Percentiles rank a stretch among this genome's conserved stretches.
Conservation (phyloP, 1,140 invertebrate species). For the Hyles vespertilio region DNA sequence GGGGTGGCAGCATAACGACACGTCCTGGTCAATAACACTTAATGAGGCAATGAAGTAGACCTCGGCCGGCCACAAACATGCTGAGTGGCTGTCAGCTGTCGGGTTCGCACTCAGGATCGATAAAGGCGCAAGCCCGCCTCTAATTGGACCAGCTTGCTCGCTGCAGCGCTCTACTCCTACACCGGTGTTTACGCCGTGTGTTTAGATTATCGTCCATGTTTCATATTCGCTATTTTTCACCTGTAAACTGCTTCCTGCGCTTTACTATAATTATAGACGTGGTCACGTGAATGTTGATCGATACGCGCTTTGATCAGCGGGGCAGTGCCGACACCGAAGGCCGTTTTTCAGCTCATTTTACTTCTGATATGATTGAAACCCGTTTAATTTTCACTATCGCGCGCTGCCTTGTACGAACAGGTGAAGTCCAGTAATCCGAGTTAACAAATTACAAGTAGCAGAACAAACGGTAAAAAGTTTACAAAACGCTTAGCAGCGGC, state of each 20-base stretch:
- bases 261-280: slow-evolving; percentile 3
- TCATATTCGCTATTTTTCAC: slow-evolving; percentile 8
- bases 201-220: slow-evolving; percentile 18
- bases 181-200: slow-evolving; percentile 13
- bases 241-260: slow-evolving; percentile 4
- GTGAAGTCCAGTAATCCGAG: too few relatives aligned
- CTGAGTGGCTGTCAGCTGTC: not conserved
- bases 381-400: too few relatives aligned
- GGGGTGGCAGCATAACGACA: too few relatives aligned
- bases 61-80: too few relatives aligned
- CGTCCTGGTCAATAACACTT: too few relatives aligned
- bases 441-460: too few relatives aligned
- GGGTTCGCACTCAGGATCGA: slow-evolving; percentile 19
- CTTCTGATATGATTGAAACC: too few relatives aligned
- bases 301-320: not conserved
- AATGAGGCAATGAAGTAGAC: not conserved
- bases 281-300: not conserved
- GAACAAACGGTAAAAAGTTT: too few relatives aligned
- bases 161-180: not conserved
- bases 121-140: slow-evolving; percentile 18
- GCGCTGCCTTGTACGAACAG: too few relatives aligned
- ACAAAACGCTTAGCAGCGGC: too few relatives aligned
- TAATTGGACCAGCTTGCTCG: slow-evolving; percentile 17
- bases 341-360: too few relatives aligned
- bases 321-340: too few relatives aligned